These are phyloP conservation scores for Oryzias melastigma DNA, from an alignment of 2,113 vertebrate species.

Conservation along the genomic window DNA sequence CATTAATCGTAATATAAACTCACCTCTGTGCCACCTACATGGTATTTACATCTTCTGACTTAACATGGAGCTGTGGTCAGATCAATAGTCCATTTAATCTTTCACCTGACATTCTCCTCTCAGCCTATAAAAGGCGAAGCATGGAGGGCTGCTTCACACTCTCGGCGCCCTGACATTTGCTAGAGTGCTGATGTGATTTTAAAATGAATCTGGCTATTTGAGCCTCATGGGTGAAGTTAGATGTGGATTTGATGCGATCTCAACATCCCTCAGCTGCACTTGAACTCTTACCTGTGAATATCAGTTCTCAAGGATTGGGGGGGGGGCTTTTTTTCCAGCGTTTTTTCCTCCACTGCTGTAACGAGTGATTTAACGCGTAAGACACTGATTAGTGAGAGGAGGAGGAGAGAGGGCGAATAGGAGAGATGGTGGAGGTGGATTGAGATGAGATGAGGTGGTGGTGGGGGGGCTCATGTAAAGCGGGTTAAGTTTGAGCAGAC, in stretches of 20 bases:
- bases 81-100: slow-evolving; percentile 18
- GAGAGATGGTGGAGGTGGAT: slow-evolving; percentile 31
- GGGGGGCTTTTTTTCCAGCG: neutral
- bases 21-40: neutral
- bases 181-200: slow-evolving; percentile 27
- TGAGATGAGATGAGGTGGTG: slow-evolving; percentile 8
- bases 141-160: slow-evolving; percentile 19
- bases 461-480: slow-evolving; percentile 9
- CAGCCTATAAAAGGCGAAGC: slow-evolving; percentile 8
- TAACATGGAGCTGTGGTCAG: neutral
- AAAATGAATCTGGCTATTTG: slow-evolving; percentile 41
- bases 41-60: slow-evolving; percentile 17
- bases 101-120: slow-evolving; percentile 31
- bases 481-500: slow-evolving; percentile 14
- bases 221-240: slow-evolving; percentile 43
- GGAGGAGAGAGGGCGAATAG: slow-evolving; percentile 31
- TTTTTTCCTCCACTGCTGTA: slow-evolving; percentile 12
- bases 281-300: slow-evolving; percentile 50
- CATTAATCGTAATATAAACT: slow-evolving; percentile 3
- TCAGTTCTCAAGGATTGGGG: too few relatives aligned
- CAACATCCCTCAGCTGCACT: slow-evolving; percentile 41
- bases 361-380: slow-evolving; percentile 50
- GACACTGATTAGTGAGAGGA: slow-evolving; percentile 49
- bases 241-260: slow-evolving; percentile 50
- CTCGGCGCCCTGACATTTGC: slow-evolving; percentile 38